Base-by-base conservation (phyloP, 2,888 invertebrate genomes). In the Lithosia quadra region DNA sequence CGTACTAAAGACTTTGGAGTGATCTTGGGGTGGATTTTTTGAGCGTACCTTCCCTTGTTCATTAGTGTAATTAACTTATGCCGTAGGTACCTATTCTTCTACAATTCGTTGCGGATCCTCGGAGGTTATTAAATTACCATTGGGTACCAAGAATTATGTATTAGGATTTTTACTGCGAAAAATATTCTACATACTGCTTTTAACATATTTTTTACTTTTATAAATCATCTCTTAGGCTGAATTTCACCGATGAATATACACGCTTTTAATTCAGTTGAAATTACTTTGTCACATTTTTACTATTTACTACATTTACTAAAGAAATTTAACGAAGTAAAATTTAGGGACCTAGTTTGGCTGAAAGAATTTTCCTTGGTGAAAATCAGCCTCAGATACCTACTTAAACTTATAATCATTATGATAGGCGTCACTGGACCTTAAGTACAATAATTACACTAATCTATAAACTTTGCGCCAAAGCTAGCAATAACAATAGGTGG, bases 41-140 rank as follows among this genome's bases (percentile, higher is more conserved):
- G 87, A 92, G 92, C 90, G 90, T 89, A 93, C 92, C 93, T 93
- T 92, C 91, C 88, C 92, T 92, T 91, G 92, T 94, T 94, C 94
- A 93, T 94, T 94, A 94, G 93, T 92, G 92, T 93, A 94, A 94
- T 94, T 94, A 93, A 94, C 93, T 94, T 94, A 93, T 92, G 87
- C 91, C 82, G 86, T 86, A 87, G 87, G 80, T 87, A 83, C 83
- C 84, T 78, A 87, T 89, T 90, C 88, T 90, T 90, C 86, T 87
- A 91, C 90, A 90, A 92, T 93, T 93, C 88, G 82, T 88, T 88
- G 87, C 82, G 88, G 87, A 85, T 86, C 81, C 80, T 76, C 81
- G 81, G 80, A 83, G 84, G 74, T 91, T 91, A 91, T 91, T 91
- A 88, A 90, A 91, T 92, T 90, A 86, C 78, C 79, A 77, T 78